Conservation (phyloP, 2,797 vertebrate species). For the Lacerta bilineata region DNA sequence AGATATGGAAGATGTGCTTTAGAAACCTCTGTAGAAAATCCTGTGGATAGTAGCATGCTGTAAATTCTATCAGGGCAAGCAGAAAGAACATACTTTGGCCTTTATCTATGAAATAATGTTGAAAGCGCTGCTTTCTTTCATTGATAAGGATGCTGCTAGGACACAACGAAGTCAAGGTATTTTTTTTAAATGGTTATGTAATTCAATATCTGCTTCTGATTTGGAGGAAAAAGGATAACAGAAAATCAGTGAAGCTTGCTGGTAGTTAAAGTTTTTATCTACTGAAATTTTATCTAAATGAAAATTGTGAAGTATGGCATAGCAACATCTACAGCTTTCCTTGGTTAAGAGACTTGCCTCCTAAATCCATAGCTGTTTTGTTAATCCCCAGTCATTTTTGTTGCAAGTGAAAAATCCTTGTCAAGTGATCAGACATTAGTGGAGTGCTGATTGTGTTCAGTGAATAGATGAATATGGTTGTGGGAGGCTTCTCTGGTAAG, state of each 20-base stretch:
- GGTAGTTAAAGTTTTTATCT: neutral
- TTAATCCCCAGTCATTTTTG: neutral
- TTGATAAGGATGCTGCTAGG: neutral
- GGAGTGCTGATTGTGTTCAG: neutral
- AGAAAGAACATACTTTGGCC: neutral
- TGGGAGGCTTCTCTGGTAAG: neutral
- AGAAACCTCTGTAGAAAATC: slow-evolving; percentile 12
- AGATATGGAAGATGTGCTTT: slow-evolving; percentile 13
- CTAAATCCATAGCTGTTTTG: neutral
- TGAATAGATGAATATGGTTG: neutral
- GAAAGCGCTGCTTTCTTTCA: slow-evolving; percentile 13
- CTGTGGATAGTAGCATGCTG: neutral
- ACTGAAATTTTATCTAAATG: neutral
- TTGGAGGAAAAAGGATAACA: neutral
- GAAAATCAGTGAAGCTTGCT: neutral
- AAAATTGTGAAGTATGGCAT: neutral
- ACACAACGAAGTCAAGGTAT: slow-evolving; percentile 4
- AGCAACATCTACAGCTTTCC: neutral
- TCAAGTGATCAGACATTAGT: neutral
- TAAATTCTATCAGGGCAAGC: neutral
- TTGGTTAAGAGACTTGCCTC: neutral
- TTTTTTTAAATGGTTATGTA: neutral
- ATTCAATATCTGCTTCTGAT: slow-evolving; percentile 36
- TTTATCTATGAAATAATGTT: neutral
- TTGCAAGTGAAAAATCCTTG: neutral